These are phyloP conservation scores for Cervus canadensis DNA, from an alignment of 2,113 vertebrate genomes.

Conservation along the genomic window DNA sequence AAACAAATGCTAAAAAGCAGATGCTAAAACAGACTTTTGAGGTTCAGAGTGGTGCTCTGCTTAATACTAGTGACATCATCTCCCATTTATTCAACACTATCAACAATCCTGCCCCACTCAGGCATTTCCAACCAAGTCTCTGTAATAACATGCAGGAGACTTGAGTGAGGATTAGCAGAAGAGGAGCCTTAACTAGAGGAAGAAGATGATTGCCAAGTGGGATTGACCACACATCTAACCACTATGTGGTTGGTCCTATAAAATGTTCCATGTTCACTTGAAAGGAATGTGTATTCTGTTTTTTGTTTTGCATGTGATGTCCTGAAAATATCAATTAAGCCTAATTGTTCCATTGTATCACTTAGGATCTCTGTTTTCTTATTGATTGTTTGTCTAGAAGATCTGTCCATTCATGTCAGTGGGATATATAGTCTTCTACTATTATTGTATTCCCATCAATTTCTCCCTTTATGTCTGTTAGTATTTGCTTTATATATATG, in stretches of 20 bases:
- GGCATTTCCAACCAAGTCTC: background rate
- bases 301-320: background rate
- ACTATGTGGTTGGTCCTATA: background rate
- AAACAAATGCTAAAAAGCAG: background rate
- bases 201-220: too few relatives aligned
- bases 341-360: background rate
- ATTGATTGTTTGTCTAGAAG: background rate
- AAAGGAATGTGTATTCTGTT: background rate
- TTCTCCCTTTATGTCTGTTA: background rate
- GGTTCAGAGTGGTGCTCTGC: background rate
- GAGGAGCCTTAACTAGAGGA: background rate
- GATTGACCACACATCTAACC: background rate
- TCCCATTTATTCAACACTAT: background rate
- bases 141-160: accelerated
- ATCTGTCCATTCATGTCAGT: background rate
- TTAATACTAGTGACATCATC: background rate
- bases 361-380: background rate
- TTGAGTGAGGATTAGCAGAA: background rate
- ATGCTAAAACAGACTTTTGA: background rate
- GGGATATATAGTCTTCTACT: background rate
- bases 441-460: background rate
- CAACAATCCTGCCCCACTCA: background rate
- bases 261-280: background rate
- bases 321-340: background rate
- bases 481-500: background rate